Evolutionary conservation across 2,113 vertebrate species (phyloP), one percentile per base, ranked within the genome.

Genomic region (Cettia cetti): DNA sequence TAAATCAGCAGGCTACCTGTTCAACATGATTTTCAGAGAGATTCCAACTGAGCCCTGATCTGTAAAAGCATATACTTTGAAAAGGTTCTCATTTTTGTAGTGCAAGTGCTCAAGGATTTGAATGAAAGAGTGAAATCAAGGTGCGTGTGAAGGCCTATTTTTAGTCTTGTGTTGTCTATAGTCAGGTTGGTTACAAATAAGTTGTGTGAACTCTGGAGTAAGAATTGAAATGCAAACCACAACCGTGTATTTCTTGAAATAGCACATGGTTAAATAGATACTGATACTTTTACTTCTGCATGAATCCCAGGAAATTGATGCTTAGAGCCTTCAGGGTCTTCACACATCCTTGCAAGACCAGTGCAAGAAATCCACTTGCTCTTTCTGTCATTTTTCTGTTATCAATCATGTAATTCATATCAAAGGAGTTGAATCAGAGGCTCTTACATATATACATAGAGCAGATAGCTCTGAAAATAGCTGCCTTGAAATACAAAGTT

Each of bases 1-100:
- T 85, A 80, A 88, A 86, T 88, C 90, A 75, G 68, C 72, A 74
- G 76, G 93, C 28, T 93, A 77, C 56, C 56, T 45, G 40, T 90
- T 91, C 56, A 66, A 31, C 24, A 30, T 39, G 45, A 81, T 93
- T 94, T 94, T 94, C 71, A 81, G 37, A 54, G 56, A 53, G 56
- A 83, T 82, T 90, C 82, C 52, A 57, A 15, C 86, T 40, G 90
- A 92, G 85, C 18, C 56, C 28, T 71, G 79, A 68, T 74, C 52
- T 86, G 35, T 86, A 42, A 64, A 94, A 86, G 44, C 16, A 40
- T 68, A 53, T 44, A 24, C 31, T 93, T 86, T 24, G 47, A 65
- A 79, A 85, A 56, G 22, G 5, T 64, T 88, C 57, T 40, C 66
- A 65, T 92, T 90, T 93, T 80, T 56, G 42, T 79, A 56, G 12